Evolutionary conservation across 1,140 invertebrate species (phyloP), one percentile per base, ranked within the genome.

Genomic region (Anoplolepis gracilipes): DNA sequence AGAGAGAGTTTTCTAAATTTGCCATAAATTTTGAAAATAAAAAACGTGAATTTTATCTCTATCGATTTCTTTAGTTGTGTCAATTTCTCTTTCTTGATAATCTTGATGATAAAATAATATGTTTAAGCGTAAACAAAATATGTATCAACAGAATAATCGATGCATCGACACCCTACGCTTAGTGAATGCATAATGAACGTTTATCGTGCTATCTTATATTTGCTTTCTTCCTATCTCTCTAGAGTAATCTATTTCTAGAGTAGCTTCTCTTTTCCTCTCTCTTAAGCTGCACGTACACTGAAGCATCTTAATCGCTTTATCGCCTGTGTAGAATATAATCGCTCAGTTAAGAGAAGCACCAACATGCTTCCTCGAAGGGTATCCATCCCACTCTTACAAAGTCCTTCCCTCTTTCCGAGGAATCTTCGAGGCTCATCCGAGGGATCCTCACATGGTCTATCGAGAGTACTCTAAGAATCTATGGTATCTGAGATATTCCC

Each of bases 241-340:
- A 62, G 81, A 28, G 86, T 84, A 78, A 88, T 79, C 87, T 79
- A 79, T 73, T 46, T 84, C 59, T 79, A 65, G 39, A 46, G 16
- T 64, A 19, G 53, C 33, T 46, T 55, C 62, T 57, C 22, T 28
- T 57, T n/a, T 57, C 22, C 61, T 59, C 33, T 25, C 53, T 19
- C 84, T 89, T 88, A 89, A 82, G 69, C 88, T 53, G 53, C 75
- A 69, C 81, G 76, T 81, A 90, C 77, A 89, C 70, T 61, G 67
- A 79, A 89, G 84, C 85, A 86, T 90, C 85, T 88, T 91, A 91
- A 91, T 91, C 89, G 85, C 84, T 89, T 90, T 90, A 90, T 91
- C 88, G 86, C 76, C 72, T 73, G 39, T 39, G 36, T 79, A 73
- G 86, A 88, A 87, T 90, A 91, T 87, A 87, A 88, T 88, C 79